phyloP scores from a whole-genome alignment of 35 echinoderm and acorn worm genomes.

The Patiria miniata region DNA sequence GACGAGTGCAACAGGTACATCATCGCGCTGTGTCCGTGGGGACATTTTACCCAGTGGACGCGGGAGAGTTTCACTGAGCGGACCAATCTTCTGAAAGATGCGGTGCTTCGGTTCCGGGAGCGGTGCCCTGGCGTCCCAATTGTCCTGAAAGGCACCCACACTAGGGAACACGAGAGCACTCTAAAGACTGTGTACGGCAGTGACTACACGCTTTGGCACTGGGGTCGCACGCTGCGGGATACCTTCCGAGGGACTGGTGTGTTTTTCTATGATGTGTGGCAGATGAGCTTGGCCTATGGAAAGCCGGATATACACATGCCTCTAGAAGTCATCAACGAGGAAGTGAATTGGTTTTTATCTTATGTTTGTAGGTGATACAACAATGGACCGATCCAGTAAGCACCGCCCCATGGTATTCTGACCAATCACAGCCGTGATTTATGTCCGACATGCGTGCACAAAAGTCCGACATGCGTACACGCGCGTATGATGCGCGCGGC shows the following conservation, averaged over 20 bases:
- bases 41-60: constrained; percentile 65
- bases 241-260: constrained; percentile 53
- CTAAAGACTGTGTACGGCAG: constrained; percentile 38
- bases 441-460: too few species aligned
- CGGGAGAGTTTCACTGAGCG: constrained; percentile 53
- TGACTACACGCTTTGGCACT: constrained; percentile 62
- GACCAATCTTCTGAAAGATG: constrained; percentile 44
- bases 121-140: constrained; percentile 56
- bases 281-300: constrained; percentile 75
- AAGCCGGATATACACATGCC: constrained; percentile 76
- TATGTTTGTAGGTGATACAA: constrained; percentile 44
- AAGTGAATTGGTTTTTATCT: constrained; percentile 61
- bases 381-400: too few species aligned
- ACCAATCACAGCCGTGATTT: too few species aligned
- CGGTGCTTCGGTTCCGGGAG: constrained; percentile 5
- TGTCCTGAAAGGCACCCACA: constrained; percentile 56
- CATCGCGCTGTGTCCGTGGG: constrained; percentile 65
- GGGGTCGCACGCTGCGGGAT: constrained; percentile 33
- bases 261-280: constrained; percentile 65
- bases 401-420: too few species aligned
- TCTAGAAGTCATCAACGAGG: constrained; percentile 52
- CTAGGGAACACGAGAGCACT: constrained; percentile 37
- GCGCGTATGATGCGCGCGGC: too few species aligned
- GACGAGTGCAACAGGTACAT: constrained; percentile 29
- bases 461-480: too few species aligned